Evolutionary conservation across 2,113 vertebrate genomes (phyloP).

Genomic region (Leiothrix lutea): DNA sequence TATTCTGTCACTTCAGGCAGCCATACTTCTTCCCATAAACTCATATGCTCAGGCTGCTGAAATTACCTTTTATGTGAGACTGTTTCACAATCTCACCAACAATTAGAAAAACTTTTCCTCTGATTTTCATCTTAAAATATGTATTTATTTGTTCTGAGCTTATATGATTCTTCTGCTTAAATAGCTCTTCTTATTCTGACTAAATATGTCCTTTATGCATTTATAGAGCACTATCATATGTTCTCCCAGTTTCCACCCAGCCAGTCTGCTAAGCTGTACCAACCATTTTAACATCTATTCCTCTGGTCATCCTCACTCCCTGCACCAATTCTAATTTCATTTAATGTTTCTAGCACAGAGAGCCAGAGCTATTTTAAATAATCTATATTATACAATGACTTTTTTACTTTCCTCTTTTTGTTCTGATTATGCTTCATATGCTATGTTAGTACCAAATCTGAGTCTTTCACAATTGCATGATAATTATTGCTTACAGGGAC

Average conservation of each 20-base stretch:
- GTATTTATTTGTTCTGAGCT: background rate
- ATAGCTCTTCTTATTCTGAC: background rate
- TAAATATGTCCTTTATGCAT: slow-evolving; percentile 4
- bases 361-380: background rate
- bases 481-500: background rate
- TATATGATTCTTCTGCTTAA: background rate
- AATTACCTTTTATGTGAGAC: background rate
- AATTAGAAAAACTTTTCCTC: background rate
- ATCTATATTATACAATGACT: background rate
- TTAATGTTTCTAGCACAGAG: background rate
- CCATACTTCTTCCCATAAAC: background rate
- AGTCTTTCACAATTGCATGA: background rate
- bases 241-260: background rate
- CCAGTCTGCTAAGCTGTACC: background rate
- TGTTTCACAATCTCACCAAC: background rate
- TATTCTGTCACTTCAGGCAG: background rate
- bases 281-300: background rate
- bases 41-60: background rate
- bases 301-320: background rate
- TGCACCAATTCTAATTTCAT: background rate
- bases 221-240: background rate
- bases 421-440: background rate
- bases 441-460: background rate
- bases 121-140: background rate
- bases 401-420: background rate